Percentiles rank a stretch among this genome's conserved stretches.
Conservation (phyloP, 2,113 vertebrate genomes). For the Conger conger region DNA sequence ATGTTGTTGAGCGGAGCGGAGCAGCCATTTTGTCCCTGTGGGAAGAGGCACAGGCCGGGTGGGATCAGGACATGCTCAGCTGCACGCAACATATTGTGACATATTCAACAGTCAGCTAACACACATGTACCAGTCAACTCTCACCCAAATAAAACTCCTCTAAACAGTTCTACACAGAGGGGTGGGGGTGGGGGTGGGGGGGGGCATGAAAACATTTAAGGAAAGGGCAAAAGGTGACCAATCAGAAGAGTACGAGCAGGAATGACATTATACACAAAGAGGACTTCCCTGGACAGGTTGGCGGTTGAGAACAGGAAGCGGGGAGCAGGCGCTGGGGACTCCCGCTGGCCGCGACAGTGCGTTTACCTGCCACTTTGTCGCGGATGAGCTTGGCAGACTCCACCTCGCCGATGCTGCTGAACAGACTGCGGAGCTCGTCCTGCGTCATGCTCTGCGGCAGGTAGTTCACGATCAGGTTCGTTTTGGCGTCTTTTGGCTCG, state of each 20-base stretch:
- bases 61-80: too few species aligned
- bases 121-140: not conserved
- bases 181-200: too few species aligned
- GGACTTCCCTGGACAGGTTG: not conserved
- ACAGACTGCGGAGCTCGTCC: conserved; percentile 93
- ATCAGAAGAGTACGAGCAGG: not conserved
- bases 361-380: conserved; percentile 95
- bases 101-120: conserved; percentile 8
- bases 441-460: conserved; percentile 98
- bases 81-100: not conserved
- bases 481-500: conserved; percentile 89
- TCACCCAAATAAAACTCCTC: not conserved
- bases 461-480: conserved; percentile 98
- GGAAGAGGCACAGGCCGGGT: too few species aligned
- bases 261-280: not conserved
- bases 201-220: not conserved
- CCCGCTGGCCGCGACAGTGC: not conserved
- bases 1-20: too few species aligned
- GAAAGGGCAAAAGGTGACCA: too few species aligned
- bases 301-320: not conserved
- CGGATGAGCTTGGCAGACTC: conserved; percentile 97
- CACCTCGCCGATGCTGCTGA: conserved; percentile 96
- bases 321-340: not conserved
- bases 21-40: too few species aligned
- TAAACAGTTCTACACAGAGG: not conserved